These are phyloP conservation scores for Mamestra configurata DNA, from an alignment of 1,140 invertebrate genomes.

Conservation along the genomic window DNA sequence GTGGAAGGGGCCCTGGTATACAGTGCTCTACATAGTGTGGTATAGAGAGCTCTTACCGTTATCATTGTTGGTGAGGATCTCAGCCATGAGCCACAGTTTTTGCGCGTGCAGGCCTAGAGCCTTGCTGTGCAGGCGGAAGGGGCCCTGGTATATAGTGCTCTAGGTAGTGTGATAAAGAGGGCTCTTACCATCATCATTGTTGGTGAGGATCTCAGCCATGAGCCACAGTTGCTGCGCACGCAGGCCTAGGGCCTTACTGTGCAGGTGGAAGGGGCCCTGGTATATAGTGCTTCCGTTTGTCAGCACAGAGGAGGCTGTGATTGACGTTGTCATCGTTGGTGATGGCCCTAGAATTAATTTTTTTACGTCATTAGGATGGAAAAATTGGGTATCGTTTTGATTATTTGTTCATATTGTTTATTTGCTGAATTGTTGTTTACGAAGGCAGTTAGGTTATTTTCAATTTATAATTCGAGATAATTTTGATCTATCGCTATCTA, in stretches of 20 bases:
- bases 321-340: conserved; percentile 93
- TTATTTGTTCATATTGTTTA: no score
- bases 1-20: no score
- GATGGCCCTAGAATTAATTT: conserved; percentile 92
- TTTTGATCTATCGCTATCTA: no score
- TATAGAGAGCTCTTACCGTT: conserved; percentile 93
- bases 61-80: conserved; percentile 88
- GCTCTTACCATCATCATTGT: conserved; percentile 94
- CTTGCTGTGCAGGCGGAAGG: conserved; percentile 94
- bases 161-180: no score
- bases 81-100: no score
- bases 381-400: no score
- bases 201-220: conserved; percentile 94
- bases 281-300: conserved; percentile 90
- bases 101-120: conserved; percentile 90
- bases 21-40: no score
- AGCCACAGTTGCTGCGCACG: conserved; percentile 98
- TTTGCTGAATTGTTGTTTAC: no score
- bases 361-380: background rate
- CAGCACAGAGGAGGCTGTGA: conserved; percentile 89
- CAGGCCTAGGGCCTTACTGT: conserved; percentile 94
- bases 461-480: no score
- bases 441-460: no score
- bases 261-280: conserved; percentile 95
- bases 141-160: no score